Conservation (phyloP, 2,113 vertebrate species). For the Corynorhinus townsendii region DNA sequence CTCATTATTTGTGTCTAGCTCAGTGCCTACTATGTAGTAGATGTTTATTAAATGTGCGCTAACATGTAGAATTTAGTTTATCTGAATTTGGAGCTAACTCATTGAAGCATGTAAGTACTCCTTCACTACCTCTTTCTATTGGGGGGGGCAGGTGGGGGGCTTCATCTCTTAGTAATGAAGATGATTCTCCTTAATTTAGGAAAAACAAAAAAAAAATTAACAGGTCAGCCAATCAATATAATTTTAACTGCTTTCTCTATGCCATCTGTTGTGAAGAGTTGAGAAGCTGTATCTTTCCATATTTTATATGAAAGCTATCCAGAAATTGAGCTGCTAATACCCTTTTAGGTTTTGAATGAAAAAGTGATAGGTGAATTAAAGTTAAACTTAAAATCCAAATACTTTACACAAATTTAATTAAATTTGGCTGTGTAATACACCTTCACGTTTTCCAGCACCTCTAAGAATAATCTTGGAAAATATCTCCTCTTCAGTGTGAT, state of each 20-base stretch:
- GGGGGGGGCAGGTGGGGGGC: fast-evolving
- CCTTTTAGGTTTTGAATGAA: not conserved
- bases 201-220: not conserved
- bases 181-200: not conserved
- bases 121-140: not conserved
- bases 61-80: not conserved
- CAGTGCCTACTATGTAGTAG: not conserved
- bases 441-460: not conserved
- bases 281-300: not conserved
- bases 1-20: not conserved
- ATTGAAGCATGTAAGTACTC: not conserved
- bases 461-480: not conserved
- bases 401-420: not conserved
- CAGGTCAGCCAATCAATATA: not conserved
- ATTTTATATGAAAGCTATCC: not conserved
- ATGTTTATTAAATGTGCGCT: not conserved
- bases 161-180: not conserved
- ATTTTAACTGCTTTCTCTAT: not conserved
- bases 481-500: not conserved
- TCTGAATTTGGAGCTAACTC: not conserved
- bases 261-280: not conserved
- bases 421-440: not conserved
- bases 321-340: not conserved
- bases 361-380: conserved; percentile 23
- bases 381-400: not conserved